A percentile compares a stretch with the other conserved stretches of the same genome.
Evolutionary conservation across 1,140 invertebrate species (phyloP).

Genomic region (Drosophila biarmipes): DNA sequence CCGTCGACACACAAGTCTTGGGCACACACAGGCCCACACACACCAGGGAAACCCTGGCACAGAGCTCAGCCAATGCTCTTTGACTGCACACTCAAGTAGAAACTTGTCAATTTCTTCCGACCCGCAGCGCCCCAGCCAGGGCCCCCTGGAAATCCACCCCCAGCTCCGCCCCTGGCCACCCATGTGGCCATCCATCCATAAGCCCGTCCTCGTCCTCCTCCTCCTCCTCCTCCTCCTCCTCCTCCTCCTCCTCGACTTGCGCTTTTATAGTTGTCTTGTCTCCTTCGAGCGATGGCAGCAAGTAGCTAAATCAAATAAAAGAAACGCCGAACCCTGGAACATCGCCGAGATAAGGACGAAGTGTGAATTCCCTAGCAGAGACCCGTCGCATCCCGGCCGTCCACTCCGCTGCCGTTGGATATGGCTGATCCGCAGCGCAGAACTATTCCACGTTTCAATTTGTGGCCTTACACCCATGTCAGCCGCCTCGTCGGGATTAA

Average conservation of each 20-base stretch:
- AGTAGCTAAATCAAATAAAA: slow-evolving; percentile 61
- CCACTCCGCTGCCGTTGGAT: not conserved
- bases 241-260: slow-evolving; percentile 29
- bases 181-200: slow-evolving; percentile 20
- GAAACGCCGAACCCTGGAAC: slow-evolving; percentile 11
- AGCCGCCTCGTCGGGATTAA: not conserved
- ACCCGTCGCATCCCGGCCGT: not conserved
- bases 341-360: slow-evolving; percentile 25
- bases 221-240: not conserved
- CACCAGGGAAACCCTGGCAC: not conserved
- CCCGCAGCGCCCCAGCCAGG: slow-evolving; percentile 14
- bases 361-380: slow-evolving; percentile 15
- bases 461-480: not conserved
- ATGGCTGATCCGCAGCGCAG: not conserved
- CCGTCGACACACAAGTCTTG: slow-evolving; percentile 8
- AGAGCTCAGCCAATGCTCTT: slow-evolving; percentile 55
- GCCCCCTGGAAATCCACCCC: not conserved
- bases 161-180: not conserved
- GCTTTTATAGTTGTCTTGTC: slow-evolving; percentile 76
- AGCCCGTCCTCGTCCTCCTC: not conserved
- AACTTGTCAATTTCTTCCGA: slow-evolving; percentile 76
- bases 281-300: slow-evolving; percentile 49
- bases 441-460: slow-evolving; percentile 9
- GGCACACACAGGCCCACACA: slow-evolving; percentile 12
- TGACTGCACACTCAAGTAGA: slow-evolving; percentile 79